phyloP scores from a whole-genome alignment of 2,113 vertebrate genomes.

The Myotis brandtii region DNA sequence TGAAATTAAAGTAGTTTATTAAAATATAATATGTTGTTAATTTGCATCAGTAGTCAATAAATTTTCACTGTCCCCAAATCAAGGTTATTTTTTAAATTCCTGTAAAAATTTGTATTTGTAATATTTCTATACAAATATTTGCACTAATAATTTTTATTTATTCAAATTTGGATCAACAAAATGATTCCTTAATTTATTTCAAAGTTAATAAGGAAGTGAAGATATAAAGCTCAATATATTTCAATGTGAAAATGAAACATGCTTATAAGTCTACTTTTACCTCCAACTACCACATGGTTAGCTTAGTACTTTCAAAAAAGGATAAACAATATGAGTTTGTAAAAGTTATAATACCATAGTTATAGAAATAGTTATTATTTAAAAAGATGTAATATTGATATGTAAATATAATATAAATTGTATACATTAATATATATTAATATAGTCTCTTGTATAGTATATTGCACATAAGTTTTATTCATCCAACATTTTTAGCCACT shows the following conservation, averaged over 20 bases:
- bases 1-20: background rate
- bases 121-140: background rate
- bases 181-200: background rate
- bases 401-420: background rate
- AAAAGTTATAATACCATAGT: accelerated
- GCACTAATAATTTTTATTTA: background rate
- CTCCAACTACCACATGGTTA: background rate
- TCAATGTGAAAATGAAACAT: background rate
- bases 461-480: background rate
- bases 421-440: background rate
- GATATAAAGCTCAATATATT: background rate
- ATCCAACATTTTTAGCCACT: background rate
- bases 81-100: background rate
- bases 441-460: background rate
- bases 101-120: background rate
- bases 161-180: background rate
- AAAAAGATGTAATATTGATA: background rate
- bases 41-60: background rate
- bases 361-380: background rate
- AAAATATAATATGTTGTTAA: background rate
- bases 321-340: background rate
- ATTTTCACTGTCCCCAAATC: background rate
- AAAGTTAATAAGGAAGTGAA: slow-evolving; percentile 31
- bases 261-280: background rate
- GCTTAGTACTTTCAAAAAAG: background rate